Conservation (phyloP, 2,888 invertebrate species). For the Acheta domesticus region DNA sequence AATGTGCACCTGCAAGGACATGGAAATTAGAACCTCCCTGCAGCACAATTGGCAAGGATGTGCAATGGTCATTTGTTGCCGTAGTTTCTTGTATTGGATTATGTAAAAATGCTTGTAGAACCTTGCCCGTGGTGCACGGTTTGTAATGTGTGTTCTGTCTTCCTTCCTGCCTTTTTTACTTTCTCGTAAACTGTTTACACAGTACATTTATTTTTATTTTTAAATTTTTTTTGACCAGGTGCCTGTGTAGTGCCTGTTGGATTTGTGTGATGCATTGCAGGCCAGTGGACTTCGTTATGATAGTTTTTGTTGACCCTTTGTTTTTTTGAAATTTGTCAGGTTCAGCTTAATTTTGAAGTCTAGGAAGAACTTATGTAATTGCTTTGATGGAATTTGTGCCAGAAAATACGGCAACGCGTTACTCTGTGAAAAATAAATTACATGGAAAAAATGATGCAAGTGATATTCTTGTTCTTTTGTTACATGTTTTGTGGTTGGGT, state of each 20-base stretch:
- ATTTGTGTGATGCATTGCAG: constrained; percentile 10
- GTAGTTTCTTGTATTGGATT: neutral
- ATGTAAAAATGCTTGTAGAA: neutral
- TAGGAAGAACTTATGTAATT: neutral
- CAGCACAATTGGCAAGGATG: neutral
- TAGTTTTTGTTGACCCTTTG: neutral
- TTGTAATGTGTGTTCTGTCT: neutral
- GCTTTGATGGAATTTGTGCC: neutral
- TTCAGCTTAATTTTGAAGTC: neutral
- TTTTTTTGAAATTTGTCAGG: neutral
- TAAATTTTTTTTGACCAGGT: neutral
- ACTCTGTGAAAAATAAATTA: neutral
- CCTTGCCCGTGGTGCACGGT: neutral
- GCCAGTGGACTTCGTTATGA: neutral
- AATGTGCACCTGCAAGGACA: constrained; percentile 18
- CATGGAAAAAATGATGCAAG: neutral
- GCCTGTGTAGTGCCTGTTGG: neutral
- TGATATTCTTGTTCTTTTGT: constrained; percentile 19
- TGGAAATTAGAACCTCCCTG: neutral
- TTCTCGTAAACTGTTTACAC: too few species aligned
- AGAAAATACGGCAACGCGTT: neutral
- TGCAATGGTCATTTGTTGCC: neutral
- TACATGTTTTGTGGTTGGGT: constrained; percentile 11
- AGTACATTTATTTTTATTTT: too few species aligned
- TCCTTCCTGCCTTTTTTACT: neutral